Evolutionary conservation across 2,888 invertebrate genomes (phyloP), one percentile per base, ranked within the genome.

Genomic region (Gnatocerus cornutus): DNA sequence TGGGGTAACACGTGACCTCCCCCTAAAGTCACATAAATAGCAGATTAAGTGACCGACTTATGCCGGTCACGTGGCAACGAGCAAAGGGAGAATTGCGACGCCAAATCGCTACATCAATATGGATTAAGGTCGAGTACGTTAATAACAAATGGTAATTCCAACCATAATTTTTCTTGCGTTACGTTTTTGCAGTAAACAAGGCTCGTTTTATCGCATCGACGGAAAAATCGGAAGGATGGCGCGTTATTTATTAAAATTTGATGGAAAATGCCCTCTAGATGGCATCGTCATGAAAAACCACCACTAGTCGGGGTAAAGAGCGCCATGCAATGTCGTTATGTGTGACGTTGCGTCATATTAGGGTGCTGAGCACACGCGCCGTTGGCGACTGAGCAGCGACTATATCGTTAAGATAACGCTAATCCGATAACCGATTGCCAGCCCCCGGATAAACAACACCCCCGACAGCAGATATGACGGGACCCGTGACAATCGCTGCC

Each of bases 371-470:
- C 74, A 77, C 78, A 81, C 80, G 82, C 79, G 77, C 78, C 80
- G 79, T 78, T 79, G 79, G 76, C 79, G 78, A 71, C 75, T 74
- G 78, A 79, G 78, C 79, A 80, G 78, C 80, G 80, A 81, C 83
- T 83, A 84, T 84, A 84, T 85, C 84, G 84, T 84, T 84, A 82
- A 85, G 85, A 85, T 85, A 85, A 85, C 81, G 82, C 79, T 85
- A 85, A 85, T 85, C 85, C 85, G 85, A 85, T 85, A 85, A 84
- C 83, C 84, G 84, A 85, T 85, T 84, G 83, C 84, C 81, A 79
- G 77, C 76, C 80, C 80, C 78, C 78, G 81, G 82, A 83, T 84
- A 84, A 84, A 84, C 83, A 83, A 81, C 80, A 80, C 80, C 78
- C 78, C 78, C 78, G 76, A 71, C 73, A 68, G 73, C 71, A 72